These are phyloP conservation scores for Gila robusta DNA, from an alignment of 2,797 vertebrate genomes.

Conservation along the genomic window DNA sequence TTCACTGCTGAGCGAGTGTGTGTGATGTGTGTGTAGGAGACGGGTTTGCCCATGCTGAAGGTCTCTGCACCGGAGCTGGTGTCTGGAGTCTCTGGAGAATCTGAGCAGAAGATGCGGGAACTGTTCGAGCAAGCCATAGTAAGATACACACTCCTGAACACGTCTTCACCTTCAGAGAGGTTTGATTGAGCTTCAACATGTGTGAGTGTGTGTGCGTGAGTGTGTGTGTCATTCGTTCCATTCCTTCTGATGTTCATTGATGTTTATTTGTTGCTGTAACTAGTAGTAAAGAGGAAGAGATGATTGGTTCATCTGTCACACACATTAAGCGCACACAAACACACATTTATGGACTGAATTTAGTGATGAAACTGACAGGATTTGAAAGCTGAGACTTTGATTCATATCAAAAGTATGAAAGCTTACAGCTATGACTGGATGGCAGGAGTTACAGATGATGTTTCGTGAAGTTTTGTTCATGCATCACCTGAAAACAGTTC, in stretches of 20 bases:
- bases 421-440: not conserved
- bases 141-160: conserved; percentile 60
- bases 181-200: not conserved
- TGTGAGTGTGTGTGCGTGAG: too few relatives aligned
- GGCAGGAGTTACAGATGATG: not conserved
- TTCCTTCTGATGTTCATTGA: not conserved
- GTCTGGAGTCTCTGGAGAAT: conserved; percentile 95
- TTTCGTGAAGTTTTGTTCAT: not conserved
- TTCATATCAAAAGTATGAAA: too few relatives aligned
- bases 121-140: conserved; percentile 93
- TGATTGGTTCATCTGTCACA: too few relatives aligned
- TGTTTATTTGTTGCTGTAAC: not conserved
- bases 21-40: conserved; percentile 79
- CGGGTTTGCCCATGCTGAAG: conserved; percentile 90
- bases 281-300: not conserved
- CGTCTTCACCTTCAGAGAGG: not conserved
- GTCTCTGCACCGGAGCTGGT: conserved; percentile 94
- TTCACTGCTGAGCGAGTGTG: not conserved
- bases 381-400: too few relatives aligned
- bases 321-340: too few relatives aligned
- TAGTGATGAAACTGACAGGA: too few relatives aligned
- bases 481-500: not conserved
- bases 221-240: not conserved
- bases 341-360: too few relatives aligned
- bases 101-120: conserved; percentile 93